Base-by-base conservation (phyloP, 2,888 invertebrate species). In the Sarcophaga rosellei region DNA sequence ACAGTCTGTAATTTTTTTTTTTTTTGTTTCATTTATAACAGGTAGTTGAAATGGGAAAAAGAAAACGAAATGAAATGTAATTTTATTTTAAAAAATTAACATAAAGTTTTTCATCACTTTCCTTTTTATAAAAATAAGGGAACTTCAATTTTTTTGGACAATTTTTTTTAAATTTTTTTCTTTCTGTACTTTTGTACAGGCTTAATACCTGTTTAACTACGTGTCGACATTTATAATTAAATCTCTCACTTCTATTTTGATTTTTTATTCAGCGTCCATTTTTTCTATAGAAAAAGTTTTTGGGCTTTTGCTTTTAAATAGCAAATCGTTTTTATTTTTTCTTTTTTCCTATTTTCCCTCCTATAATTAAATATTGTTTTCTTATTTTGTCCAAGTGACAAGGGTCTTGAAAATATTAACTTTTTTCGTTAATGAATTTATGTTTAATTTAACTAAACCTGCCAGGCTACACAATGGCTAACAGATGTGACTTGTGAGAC, bases 221-320 rank as follows among this genome's bases (percentile, higher is more conserved):
- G 86, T 86, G 86, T 86, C 86, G 84, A 86, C 86, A 84, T 86
- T 86, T 86, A 86, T 84, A 86, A 86, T 86, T 86, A 86, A 86
- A 86, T 86, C 84, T 84, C 75, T 66, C 61, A 73, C 72, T 66
- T 77, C 53, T 12, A 8, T 78, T 76, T 17, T 70, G 35, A 35
- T 35, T 35, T 35, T 35, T 35, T 35, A 35, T 61, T n/a, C n/a
- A 61, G 61, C 61, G 10, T 47, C 10, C 23, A 5, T n/a, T 35
- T 66, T 70, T 79, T 77, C 47, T 20, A 65, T 45, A 6, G 57
- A 63, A 86, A 83, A 79, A 86, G 53, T 78, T 86, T 78, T 81
- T 65, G 68, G 77, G 74, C 53, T 65, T 85, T 83, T 73, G 70
- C 78, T 81, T 75, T 78, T 84, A 69, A 77, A 61, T 59, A 61